Conservation (phyloP, 2,888 invertebrate genomes). For the Ophonus ardosiacus region DNA sequence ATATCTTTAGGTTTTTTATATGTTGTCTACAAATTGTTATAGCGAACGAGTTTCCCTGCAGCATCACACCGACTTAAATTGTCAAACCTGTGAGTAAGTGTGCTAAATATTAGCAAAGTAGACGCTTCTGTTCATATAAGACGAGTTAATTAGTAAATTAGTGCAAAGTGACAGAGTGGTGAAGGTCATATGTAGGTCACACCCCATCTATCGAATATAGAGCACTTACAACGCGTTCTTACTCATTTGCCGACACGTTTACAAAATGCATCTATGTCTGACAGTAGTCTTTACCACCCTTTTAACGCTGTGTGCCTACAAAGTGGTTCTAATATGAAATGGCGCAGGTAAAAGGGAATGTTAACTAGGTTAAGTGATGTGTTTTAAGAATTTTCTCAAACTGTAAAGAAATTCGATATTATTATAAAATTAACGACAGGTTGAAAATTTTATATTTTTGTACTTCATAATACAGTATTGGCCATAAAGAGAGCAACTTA, state of each 20-base stretch:
- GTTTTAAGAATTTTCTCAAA: background rate
- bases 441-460: too few relatives aligned
- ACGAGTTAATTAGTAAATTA: slow-evolving; percentile 29
- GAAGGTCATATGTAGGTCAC: slow-evolving; percentile 13
- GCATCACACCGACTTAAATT: too few relatives aligned
- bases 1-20: too few relatives aligned
- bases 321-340: slow-evolving; percentile 10
- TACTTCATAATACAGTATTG: too few relatives aligned
- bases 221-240: slow-evolving; percentile 25
- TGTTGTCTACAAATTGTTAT: too few relatives aligned
- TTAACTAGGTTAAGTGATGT: background rate
- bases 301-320: slow-evolving; percentile 8
- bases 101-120: background rate
- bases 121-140: slow-evolving; percentile 6
- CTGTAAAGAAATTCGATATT: background rate
- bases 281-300: slow-evolving; percentile 21
- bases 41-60: too few relatives aligned
- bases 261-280: slow-evolving; percentile 9
- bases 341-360: background rate
- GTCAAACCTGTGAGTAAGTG: background rate
- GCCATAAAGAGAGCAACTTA: too few relatives aligned
- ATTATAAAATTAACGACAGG: too few relatives aligned
- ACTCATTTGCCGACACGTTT: slow-evolving; percentile 4
- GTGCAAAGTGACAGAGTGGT: slow-evolving; percentile 13
- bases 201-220: background rate